These are phyloP conservation scores for Dyspetes luteomarginatus DNA, from an alignment of 2,888 invertebrate genomes.

Conservation along the genomic window DNA sequence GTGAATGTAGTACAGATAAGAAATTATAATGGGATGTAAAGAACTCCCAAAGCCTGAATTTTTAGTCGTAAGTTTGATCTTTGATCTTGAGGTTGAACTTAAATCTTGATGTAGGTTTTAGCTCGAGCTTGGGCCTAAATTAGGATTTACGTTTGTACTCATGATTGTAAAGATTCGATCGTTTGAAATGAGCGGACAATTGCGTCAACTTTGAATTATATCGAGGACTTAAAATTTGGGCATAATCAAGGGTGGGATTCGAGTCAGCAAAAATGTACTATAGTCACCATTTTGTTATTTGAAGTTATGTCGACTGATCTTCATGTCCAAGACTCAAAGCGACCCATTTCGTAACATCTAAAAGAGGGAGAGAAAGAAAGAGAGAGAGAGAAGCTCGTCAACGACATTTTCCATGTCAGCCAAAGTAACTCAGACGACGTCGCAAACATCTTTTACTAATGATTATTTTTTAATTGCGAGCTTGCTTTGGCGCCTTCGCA, in stretches of 20 bases:
- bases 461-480: conserved; percentile 56
- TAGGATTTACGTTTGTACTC: too few species aligned
- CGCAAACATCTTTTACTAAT: conserved; percentile 23
- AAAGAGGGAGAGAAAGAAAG: too few species aligned
- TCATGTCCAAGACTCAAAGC: neutral
- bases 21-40: neutral
- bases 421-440: neutral
- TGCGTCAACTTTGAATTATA: too few species aligned
- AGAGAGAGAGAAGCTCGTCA: neutral
- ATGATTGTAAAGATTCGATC: too few species aligned
- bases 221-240: too few species aligned
- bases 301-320: neutral
- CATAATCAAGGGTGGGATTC: too few species aligned
- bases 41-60: neutral
- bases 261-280: neutral
- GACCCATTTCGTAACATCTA: neutral
- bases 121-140: neutral
- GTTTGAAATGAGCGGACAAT: neutral
- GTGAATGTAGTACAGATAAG: neutral
- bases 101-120: neutral
- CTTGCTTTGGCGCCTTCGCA: neutral
- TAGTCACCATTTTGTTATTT: neutral
- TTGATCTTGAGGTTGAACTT: neutral
- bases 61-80: too few species aligned
- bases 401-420: neutral